These are phyloP conservation scores for Melanostigma gelatinosum DNA, from an alignment of 2,113 vertebrate genomes.

Conservation along the genomic window DNA sequence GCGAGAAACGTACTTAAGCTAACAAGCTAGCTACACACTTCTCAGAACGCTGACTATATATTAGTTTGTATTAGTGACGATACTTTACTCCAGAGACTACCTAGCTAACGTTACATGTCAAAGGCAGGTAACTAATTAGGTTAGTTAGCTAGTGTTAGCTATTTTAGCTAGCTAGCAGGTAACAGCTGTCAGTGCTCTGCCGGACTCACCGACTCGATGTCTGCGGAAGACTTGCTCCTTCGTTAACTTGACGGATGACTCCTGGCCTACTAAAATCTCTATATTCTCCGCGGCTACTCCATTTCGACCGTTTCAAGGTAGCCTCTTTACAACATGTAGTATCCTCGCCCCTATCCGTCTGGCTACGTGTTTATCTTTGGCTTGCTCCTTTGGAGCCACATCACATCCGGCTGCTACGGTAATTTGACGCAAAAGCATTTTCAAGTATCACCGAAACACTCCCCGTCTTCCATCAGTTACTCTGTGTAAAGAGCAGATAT, in stretches of 20 bases:
- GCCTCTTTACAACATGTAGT: slow-evolving; percentile 5
- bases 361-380: slow-evolving; percentile 87
- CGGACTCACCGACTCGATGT: slow-evolving; percentile 64
- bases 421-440: slow-evolving; percentile 37
- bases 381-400: slow-evolving; percentile 80
- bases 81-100: neutral
- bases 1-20: neutral
- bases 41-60: neutral
- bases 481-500: rapidly evolving
- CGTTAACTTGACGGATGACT: neutral
- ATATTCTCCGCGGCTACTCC: slow-evolving; percentile 41
- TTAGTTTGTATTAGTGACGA: no score
- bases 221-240: slow-evolving; percentile 30
- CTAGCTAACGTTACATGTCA: neutral
- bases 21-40: neutral
- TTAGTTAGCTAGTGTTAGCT: slow-evolving; percentile 60
- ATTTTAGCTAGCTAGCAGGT: slow-evolving; percentile 41
- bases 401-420: slow-evolving; percentile 81
- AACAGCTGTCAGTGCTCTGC: slow-evolving; percentile 54
- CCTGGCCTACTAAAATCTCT: neutral
- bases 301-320: slow-evolving; percentile 31
- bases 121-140: slow-evolving; percentile 15
- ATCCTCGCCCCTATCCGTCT: slow-evolving; percentile 47
- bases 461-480: neutral
- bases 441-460: no score